These are phyloP conservation scores for Alviniconcha marisindica DNA, from an alignment of 1,140 invertebrate genomes.

Conservation along the genomic window DNA sequence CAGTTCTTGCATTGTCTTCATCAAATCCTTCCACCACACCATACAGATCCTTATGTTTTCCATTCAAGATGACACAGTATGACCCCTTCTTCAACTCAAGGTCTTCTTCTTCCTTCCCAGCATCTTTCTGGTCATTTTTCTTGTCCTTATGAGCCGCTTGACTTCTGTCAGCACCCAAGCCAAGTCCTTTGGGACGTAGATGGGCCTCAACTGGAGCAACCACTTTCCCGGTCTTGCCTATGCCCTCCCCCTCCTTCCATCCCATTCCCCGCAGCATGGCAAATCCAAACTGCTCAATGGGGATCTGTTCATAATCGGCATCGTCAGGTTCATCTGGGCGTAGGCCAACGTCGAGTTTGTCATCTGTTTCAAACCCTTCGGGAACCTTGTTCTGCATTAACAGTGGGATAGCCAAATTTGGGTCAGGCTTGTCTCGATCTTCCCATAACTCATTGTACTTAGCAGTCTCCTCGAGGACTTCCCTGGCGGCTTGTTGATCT, in stretches of 20 bases:
- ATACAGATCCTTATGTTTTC: constrained; percentile 85
- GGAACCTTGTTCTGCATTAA: constrained; percentile 77
- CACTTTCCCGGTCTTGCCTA: constrained; percentile 80
- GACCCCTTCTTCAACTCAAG: constrained; percentile 68
- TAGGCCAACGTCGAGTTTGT: constrained; percentile 76
- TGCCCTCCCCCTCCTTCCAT: constrained; percentile 87
- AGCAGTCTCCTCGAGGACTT: constrained; percentile 72
- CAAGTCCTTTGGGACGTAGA: constrained; percentile 91
- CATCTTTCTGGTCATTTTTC: constrained; percentile 37
- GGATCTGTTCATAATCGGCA: constrained; percentile 91
- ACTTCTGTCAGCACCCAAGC: constrained; percentile 86
- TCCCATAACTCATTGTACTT: constrained; percentile 67
- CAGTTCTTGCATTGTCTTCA: constrained; percentile 88
- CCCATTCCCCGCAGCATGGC: constrained; percentile 97
- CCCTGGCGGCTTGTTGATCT: constrained; percentile 71
- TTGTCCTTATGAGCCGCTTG: constrained; percentile 54
- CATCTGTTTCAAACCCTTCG: constrained; percentile 77
- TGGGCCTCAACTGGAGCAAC: constrained; percentile 79
- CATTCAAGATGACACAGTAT: constrained; percentile 67
- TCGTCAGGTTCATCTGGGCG: constrained; percentile 74
- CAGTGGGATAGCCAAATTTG: constrained; percentile 72
- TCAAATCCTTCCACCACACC: constrained; percentile 90
- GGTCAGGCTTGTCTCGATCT: constrained; percentile 61
- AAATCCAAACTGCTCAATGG: constrained; percentile 90
- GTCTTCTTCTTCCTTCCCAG: constrained; percentile 54